Conservation (phyloP, 2,113 vertebrate species). For the Sinocyclocheilus maitianheensis region DNA sequence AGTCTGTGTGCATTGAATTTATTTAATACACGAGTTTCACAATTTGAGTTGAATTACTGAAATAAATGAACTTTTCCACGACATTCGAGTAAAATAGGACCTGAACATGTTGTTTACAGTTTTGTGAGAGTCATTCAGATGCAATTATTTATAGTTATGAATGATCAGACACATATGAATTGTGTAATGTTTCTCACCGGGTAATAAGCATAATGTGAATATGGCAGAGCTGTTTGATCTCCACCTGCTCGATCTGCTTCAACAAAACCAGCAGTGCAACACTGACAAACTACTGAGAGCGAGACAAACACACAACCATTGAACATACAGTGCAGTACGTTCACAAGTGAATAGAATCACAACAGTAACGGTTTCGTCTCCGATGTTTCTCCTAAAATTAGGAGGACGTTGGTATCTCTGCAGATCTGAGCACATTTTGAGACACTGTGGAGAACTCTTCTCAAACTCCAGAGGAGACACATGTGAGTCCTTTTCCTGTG, state of each 20-base stretch:
- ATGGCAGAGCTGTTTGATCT: conserved; percentile 62
- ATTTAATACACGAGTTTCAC: too few relatives aligned
- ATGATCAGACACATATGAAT: not conserved
- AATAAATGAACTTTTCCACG: too few relatives aligned
- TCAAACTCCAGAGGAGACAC: not conserved
- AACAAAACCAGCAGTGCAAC: conserved; percentile 62
- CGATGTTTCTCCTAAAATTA: not conserved
- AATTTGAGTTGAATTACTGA: too few relatives aligned
- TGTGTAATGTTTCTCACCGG: conserved; percentile 67
- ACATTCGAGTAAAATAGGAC: too few relatives aligned
- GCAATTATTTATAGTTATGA: too few relatives aligned
- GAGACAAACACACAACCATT: not conserved
- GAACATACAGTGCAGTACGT: not conserved
- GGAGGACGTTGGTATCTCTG: not conserved
- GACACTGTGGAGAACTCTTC: not conserved
- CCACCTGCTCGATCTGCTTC: conserved; percentile 58
- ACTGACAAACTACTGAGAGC: conserved; percentile 65
- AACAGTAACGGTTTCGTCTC: not conserved
- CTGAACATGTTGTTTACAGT: not conserved
- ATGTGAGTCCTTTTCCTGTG: not conserved
- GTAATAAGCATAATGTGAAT: conserved; percentile 68
- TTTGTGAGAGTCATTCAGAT: not conserved
- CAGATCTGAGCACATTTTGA: not conserved
- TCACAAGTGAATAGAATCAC: not conserved
- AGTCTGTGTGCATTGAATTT: too few relatives aligned